phyloP scores from a whole-genome alignment of 2,888 invertebrate species.

The Halictus ligatus region DNA sequence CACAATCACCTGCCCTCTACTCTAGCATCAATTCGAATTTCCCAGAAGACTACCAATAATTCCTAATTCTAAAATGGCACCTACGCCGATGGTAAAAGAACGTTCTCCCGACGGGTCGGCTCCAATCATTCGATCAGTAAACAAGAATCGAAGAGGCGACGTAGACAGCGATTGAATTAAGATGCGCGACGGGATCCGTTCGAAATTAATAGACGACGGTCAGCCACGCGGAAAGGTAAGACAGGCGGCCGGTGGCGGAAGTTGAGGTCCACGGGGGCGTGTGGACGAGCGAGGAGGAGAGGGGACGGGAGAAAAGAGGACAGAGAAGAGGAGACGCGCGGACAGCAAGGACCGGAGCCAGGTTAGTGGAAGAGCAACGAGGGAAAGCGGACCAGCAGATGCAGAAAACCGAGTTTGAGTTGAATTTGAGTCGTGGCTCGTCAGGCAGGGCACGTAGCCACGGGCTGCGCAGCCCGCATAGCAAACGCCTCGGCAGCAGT shows the following conservation, averaged over 20 bases:
- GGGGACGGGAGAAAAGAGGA: background rate
- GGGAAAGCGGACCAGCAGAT: slow-evolving; percentile 77
- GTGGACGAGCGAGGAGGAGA: background rate
- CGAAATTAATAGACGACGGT: slow-evolving; percentile 37
- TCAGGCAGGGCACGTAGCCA: slow-evolving; percentile 83
- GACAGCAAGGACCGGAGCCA: slow-evolving; percentile 27
- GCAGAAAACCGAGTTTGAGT: slow-evolving; percentile 81
- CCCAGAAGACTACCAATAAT: background rate
- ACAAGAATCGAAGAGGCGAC: background rate
- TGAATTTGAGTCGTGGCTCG: slow-evolving; percentile 83
- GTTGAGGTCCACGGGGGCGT: background rate
- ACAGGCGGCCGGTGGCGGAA: slow-evolving; percentile 1
- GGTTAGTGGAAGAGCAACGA: slow-evolving; percentile 50
- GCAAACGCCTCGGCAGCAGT: slow-evolving; percentile 78
- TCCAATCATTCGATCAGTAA: background rate
- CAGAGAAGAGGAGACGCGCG: background rate
- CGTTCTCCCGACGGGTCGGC: background rate
- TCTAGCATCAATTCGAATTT: background rate
- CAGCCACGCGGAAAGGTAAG: slow-evolving; percentile 23
- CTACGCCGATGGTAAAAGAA: background rate
- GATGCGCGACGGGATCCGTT: slow-evolving; percentile 30
- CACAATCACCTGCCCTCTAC: background rate
- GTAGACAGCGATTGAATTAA: slow-evolving; percentile 10
- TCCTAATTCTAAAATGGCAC: background rate
- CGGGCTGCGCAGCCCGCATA: slow-evolving; percentile 83